Percentiles rank a stretch among this genome's conserved stretches.
phyloP scores from a whole-genome alignment of 2,113 vertebrate genomes.

The Cephalopholis sonnerati region DNA sequence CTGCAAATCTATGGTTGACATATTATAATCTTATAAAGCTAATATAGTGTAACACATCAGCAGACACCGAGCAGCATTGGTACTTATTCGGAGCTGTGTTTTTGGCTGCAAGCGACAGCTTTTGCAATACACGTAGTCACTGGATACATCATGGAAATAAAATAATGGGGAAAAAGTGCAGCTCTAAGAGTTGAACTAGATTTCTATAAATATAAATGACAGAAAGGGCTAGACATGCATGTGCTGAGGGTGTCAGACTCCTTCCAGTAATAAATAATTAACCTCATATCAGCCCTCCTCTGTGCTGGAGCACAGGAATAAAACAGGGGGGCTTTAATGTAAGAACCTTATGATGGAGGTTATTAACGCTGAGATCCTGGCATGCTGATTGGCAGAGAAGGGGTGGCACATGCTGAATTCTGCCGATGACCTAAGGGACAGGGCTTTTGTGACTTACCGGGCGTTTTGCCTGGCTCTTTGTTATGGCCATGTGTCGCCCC shows the following conservation, averaged over 20 bases:
- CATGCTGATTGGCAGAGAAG: constrained; percentile 57
- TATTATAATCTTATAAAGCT: no score
- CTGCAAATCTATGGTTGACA: no score
- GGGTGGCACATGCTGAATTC: constrained; percentile 48
- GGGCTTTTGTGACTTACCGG: constrained; percentile 76
- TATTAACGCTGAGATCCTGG: constrained; percentile 49
- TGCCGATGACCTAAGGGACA: constrained; percentile 71
- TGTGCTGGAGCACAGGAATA: constrained; percentile 28
- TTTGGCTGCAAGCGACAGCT: background rate
- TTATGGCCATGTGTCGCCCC: constrained; percentile 74
- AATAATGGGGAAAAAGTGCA: background rate
- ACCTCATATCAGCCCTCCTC: constrained; percentile 23
- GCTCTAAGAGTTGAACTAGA: background rate
- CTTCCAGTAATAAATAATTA: constrained; percentile 41
- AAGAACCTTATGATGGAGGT: constrained; percentile 66
- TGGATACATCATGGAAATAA: background rate
- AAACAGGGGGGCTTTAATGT: constrained; percentile 63
- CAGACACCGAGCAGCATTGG: no score
- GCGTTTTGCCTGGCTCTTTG: constrained; percentile 75
- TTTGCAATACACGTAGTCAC: background rate
- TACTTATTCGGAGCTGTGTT: no score
- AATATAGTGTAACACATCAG: no score
- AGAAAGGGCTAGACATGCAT: background rate
- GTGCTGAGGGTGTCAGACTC: background rate
- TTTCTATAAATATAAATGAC: background rate